Conservation (phyloP, 1,140 invertebrate species). For the Solen grandis region DNA sequence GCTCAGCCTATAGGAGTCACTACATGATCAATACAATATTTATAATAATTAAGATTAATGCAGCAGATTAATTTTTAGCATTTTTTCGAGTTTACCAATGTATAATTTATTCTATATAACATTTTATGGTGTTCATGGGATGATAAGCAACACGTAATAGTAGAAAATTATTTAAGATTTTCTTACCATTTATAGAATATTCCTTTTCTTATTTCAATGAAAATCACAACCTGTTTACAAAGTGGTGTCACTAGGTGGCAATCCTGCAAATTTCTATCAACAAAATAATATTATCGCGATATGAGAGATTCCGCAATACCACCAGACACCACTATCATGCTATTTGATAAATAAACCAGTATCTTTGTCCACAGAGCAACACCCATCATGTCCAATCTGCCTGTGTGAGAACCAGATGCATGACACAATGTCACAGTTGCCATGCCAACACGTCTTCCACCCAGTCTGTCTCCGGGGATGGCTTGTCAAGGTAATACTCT, state of each 20-base stretch:
- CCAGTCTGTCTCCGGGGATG: constrained; percentile 66
- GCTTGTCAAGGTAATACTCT: constrained; percentile 65
- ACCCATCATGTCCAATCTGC: constrained; percentile 63
- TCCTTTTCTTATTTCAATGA: background rate
- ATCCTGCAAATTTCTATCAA: no score
- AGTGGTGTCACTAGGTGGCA: no score
- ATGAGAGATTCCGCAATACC: no score
- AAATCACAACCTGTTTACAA: no score
- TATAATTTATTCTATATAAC: no score
- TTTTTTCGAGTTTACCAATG: no score
- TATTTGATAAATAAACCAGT: background rate
- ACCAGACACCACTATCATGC: no score
- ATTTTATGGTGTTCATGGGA: background rate
- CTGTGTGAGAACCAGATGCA: constrained; percentile 53
- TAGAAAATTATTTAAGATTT: background rate
- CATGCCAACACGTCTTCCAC: constrained; percentile 66
- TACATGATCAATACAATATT: no score
- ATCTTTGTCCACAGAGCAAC: constrained; percentile 54
- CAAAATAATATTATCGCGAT: no score
- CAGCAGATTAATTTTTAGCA: no score
- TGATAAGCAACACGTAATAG: background rate
- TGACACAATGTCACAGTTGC: constrained; percentile 56
- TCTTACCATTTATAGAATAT: background rate
- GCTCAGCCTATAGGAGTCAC: no score
- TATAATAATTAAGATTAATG: no score